phyloP scores from a whole-genome alignment of 37 sponge, comb jelly and placozoan genomes.

The Lycopodina hypogea region DNA sequence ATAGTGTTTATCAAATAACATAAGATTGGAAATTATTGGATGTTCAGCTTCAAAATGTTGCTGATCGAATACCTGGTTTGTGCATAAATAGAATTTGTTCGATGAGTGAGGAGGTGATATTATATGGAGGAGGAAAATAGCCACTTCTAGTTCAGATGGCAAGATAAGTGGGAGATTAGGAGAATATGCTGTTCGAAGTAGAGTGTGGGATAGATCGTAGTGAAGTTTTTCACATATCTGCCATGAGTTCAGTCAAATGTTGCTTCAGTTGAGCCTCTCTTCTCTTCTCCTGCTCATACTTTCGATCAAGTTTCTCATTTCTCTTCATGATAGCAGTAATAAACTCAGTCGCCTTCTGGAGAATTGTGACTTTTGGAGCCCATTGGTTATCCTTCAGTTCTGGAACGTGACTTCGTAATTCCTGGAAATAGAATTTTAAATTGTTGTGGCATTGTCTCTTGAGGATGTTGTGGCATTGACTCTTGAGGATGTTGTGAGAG shows the following conservation, averaged over 20 bases:
- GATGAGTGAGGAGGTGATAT: too few relatives aligned
- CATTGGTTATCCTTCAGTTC: slow-evolving; percentile 81
- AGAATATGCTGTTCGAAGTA: neutral
- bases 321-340: slow-evolving; percentile 36
- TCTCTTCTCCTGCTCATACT: slow-evolving; percentile 32
- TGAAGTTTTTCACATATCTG: too few relatives aligned
- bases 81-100: neutral
- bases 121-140: too few relatives aligned
- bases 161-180: neutral
- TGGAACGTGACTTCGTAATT: slow-evolving; percentile 51
- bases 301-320: slow-evolving; percentile 8
- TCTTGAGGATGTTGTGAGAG: slow-evolving; percentile 72
- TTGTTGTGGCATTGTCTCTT: slow-evolving; percentile 80
- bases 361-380: slow-evolving; percentile 81
- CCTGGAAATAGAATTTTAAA: slow-evolving; percentile 69
- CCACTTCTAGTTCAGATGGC: too few relatives aligned
- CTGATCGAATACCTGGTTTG: too few relatives aligned
- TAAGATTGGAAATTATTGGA: too few relatives aligned
- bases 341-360: slow-evolving; percentile 67
- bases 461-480: slow-evolving; percentile 78
- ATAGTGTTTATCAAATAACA: too few relatives aligned
- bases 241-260: slow-evolving; percentile 9
- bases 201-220: too few relatives aligned
- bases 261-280: slow-evolving; percentile 36
- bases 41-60: too few relatives aligned